Base-by-base conservation (phyloP, 2,888 invertebrate genomes). In the Philaethria dido region DNA sequence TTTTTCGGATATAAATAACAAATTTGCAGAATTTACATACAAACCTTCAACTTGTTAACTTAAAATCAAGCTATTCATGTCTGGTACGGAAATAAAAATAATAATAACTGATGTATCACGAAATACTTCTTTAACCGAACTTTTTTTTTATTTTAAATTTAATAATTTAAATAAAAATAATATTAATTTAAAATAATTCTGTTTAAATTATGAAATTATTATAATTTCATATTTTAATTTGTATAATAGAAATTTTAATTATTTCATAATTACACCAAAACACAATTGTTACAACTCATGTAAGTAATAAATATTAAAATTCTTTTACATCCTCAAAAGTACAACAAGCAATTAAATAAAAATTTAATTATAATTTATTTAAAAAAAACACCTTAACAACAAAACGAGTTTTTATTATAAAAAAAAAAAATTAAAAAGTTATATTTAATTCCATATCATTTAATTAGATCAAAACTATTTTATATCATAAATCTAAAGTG, bases 391-490 rank as follows among this genome's bases (percentile, higher is more conserved):
- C 5, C 25, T 36, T 11, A 39, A 3, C 39, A 39, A 39, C 39
- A 13, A 13, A 13, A 39, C 39, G 13, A 39, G 39, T 39, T 13
- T 13, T 39, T 39, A 13, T 13, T 39, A 39, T 39, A 13, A 6
- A 13, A n/a, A 42, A 42, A 39, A 39, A 39, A 39, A 39, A 22
- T 39, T n/a, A 39, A 39, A 39, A 59, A 44, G n/a, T 13, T 3
- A 14, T 25, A 42, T 57, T 6, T 33, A 29, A 33, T 59, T 45
- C 18, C 45, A 47, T 60, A 60, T 60, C 60, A 60, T 47, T 18
- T 60, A 60, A 60, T 60, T 60, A 60, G 45, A 60, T 60, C 60
- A 60, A 47, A 57, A 33, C 3, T 45, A 52, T 52, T 52, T 29
- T 52, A 47, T 60, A 60, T 47, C 18, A 20, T 44, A 65, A 64